These are phyloP conservation scores for Pseudoatta argentina DNA, from an alignment of 1,140 invertebrate genomes.

Conservation along the genomic window DNA sequence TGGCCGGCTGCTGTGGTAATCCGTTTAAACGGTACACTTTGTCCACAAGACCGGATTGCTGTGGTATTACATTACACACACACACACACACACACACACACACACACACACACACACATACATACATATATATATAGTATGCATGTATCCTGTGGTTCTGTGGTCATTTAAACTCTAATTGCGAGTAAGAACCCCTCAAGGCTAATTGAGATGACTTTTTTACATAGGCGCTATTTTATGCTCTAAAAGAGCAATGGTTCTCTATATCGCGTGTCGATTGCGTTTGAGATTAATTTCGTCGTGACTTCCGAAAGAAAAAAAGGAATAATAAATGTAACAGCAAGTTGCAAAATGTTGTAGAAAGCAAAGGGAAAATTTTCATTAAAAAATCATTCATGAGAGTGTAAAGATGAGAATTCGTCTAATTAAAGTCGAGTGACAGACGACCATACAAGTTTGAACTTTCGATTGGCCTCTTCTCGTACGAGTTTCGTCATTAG, in stretches of 20 bases:
- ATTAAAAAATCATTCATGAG: not conserved
- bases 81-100: too few species aligned
- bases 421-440: conserved; percentile 28
- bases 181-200: conserved; percentile 42
- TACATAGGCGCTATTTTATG: conserved; percentile 33
- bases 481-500: conserved; percentile 48
- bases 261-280: conserved; percentile 13
- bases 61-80: not conserved
- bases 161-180: conserved; percentile 53
- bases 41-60: conserved; percentile 46
- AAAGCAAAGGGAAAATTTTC: conserved; percentile 6
- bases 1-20: conserved; percentile 33
- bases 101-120: too few species aligned
- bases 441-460: not conserved
- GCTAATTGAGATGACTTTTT: conserved; percentile 57
- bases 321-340: not conserved
- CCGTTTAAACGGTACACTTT: conserved; percentile 58
- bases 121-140: not conserved
- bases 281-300: conserved; percentile 8
- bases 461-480: not conserved
- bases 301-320: not conserved
- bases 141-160: not conserved
- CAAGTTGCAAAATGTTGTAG: conserved; percentile 8
- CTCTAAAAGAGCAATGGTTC: not conserved
- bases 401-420: conserved; percentile 9